Percentiles rank a stretch among this genome's conserved stretches.
Evolutionary conservation across 92 coral and sea anemone species (phyloP).

Genomic region (Porites cylindrica): DNA sequence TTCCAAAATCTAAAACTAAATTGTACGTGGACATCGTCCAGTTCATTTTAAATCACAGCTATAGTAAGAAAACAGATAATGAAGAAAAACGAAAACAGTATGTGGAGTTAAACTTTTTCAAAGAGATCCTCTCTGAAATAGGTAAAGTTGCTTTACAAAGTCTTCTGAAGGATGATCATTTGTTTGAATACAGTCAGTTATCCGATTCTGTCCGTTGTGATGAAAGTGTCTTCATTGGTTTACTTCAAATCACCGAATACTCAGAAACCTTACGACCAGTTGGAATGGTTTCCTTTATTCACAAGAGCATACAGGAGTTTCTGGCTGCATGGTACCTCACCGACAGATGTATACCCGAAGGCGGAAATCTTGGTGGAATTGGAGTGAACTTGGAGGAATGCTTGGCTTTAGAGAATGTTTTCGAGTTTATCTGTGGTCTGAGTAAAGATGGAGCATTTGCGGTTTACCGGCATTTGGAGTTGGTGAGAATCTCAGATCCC

Average conservation of each 20-base stretch:
- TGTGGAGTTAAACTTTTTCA: background rate
- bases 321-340: slow-evolving; percentile 49
- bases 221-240: slow-evolving; percentile 11
- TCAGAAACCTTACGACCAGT: slow-evolving; percentile 1
- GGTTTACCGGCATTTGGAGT: background rate
- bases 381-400: background rate
- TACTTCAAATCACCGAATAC: slow-evolving; percentile 21
- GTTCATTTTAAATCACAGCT: slow-evolving; percentile 9
- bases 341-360: slow-evolving; percentile 5
- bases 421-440: slow-evolving; percentile 20
- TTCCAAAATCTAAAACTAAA: background rate
- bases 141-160: slow-evolving; percentile 47
- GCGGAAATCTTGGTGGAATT: slow-evolving; percentile 5
- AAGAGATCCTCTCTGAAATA: slow-evolving; percentile 10
- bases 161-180: slow-evolving; percentile 6
- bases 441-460: slow-evolving; percentile 10
- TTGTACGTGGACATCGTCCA: slow-evolving; percentile 18
- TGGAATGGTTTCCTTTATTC: slow-evolving; percentile 47
- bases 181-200: slow-evolving; percentile 45
- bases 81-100: no score
- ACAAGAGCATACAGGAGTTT: slow-evolving; percentile 45
- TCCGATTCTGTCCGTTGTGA: slow-evolving; percentile 15
- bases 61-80: background rate
- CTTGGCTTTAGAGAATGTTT: background rate
- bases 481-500: slow-evolving; percentile 2